Base-by-base conservation (phyloP, 2,888 invertebrate genomes). In the Drosophila quinaria region DNA sequence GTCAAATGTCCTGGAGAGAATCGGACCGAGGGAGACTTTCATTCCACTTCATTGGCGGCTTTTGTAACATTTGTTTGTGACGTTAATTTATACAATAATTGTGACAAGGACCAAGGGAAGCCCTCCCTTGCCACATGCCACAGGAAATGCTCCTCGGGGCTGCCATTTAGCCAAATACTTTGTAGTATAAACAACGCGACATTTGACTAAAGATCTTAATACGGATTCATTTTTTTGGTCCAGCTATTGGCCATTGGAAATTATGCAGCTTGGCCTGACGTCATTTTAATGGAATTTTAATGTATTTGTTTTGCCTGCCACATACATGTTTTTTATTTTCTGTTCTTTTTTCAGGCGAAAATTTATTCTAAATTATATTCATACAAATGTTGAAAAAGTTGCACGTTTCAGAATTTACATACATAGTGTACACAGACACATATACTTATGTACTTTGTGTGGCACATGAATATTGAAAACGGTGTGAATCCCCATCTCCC, bases 11-110 rank as follows among this genome's bases (percentile, higher is more conserved):
- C 61, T 56, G 19, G 3, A 35, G 51, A 52, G 56, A 50, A 35
- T 35, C 46, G 17, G n/a, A n/a, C n/a, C 5, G 8, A 11, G 55
- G 56, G 22, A 29, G 37, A 22, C 19, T 80, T 84, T 90, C 89
- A 91, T 93, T 93, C 93, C 93, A 92, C 91, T 91, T 93, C 93
- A 93, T 93, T 93, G 93, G 91, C 90, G 91, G 89, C 92, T 91
- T 93, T 93, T 90, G 93, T 91, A 93, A 92, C 93, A 93, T 92
- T 93, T 93, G 93, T 92, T 92, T 90, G 89, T 92, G 92, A 93
- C 92, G 91, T 92, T 92, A 91, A 91, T 91, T 91, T 91, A 91
- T 91, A 91, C 91, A 91, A 91, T 91, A 90, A 91, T 91, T 90
- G 91, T 81, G 90, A 77, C 80, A 87, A 77, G 69, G 73, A 81